Conservation (phyloP, 1,140 invertebrate species). For the Nasonia giraulti region DNA sequence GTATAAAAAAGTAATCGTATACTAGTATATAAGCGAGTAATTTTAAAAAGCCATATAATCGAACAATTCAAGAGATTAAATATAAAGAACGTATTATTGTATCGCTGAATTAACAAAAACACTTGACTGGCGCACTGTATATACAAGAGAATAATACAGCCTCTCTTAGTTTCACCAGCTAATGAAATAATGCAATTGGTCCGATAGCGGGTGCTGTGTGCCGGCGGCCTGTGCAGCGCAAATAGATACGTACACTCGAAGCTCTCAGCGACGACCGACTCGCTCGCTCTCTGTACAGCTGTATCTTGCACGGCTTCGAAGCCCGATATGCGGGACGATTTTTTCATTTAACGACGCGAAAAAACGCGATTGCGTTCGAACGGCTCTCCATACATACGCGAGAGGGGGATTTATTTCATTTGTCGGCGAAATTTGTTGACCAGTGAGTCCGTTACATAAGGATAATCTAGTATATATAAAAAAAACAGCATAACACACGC, state of each 20-base stretch:
- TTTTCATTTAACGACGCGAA: slow-evolving; percentile 12
- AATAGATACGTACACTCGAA: not conserved
- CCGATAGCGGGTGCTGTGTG: no score
- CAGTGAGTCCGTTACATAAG: not conserved
- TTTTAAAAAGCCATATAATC: no score
- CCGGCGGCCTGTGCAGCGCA: not conserved
- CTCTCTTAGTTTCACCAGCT: not conserved
- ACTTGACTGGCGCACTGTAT: not conserved
- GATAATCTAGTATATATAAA: not conserved
- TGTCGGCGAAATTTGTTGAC: no score
- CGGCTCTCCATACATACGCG: no score
- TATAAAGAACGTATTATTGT: not conserved
- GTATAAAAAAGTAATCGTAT: no score
- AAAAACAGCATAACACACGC: not conserved
- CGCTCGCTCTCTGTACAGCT: not conserved
- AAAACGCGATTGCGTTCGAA: not conserved
- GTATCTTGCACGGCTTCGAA: slow-evolving; percentile 41
- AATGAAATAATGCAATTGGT: slow-evolving; percentile 24
- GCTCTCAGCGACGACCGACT: not conserved
- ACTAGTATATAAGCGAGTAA: no score
- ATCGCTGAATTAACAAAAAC: not conserved
- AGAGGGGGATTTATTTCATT: no score
- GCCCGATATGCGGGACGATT: slow-evolving; percentile 25
- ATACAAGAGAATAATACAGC: not conserved
- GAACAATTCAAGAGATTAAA: no score